A percentile compares a stretch with the other conserved stretches of the same genome.
Evolutionary conservation across 2,888 invertebrate species (phyloP).

Genomic region (Chrysolina americana): DNA sequence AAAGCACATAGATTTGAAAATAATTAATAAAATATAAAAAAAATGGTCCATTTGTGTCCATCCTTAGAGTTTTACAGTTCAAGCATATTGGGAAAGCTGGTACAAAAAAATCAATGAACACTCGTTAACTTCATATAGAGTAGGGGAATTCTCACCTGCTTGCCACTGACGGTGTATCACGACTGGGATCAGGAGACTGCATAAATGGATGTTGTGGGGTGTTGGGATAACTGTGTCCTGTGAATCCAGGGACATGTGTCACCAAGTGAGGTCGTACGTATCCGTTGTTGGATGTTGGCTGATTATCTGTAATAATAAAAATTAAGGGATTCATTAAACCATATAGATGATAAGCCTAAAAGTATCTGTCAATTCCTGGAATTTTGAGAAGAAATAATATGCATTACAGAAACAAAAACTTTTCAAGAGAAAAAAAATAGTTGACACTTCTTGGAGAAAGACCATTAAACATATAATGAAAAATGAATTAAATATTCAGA

Average conservation of each 20-base stretch:
- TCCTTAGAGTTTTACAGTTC: conserved; percentile 60
- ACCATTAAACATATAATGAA: no score
- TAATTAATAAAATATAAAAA: conserved; percentile 30
- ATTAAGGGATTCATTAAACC: no score
- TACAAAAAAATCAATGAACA: conserved; percentile 40
- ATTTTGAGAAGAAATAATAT: no score
- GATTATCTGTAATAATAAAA: conserved; percentile 68
- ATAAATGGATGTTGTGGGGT: conserved; percentile 81
- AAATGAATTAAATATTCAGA: no score
- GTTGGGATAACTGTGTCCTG: conserved; percentile 73
- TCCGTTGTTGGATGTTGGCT: conserved; percentile 80
- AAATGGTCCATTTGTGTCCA: conserved; percentile 40
- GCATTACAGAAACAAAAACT: no score
- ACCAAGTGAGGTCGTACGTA: conserved; percentile 89
- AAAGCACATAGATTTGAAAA: conserved; percentile 51
- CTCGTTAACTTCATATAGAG: conserved; percentile 16
- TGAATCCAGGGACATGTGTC: conserved; percentile 85
- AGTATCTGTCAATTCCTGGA: no score
- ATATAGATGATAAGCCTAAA: no score
- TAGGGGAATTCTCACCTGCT: conserved; percentile 74
- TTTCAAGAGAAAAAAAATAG: no score
- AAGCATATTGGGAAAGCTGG: conserved; percentile 67
- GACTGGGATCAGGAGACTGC: conserved; percentile 81
- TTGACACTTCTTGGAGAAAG: no score
- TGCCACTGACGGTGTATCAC: conserved; percentile 83